Evolutionary conservation across 30 jellyfish, hydroid and myxozoan species (phyloP), one percentile per base, ranked within the genome.

Genomic region (Euphysa ruthae): DNA sequence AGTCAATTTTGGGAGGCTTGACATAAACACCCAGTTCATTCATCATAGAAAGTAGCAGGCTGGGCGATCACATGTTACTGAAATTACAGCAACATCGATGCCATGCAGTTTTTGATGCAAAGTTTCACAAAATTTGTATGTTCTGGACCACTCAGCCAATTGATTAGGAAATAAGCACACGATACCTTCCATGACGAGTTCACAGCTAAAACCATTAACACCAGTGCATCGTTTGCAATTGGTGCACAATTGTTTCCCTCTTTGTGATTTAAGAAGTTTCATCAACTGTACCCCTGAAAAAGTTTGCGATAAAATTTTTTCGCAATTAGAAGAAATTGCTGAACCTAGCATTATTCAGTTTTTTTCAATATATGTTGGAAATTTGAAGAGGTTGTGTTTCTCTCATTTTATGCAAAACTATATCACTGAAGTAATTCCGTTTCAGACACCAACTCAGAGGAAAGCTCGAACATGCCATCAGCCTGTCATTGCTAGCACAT

Each of bases 301-400:
- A 16, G 62, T 44, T 43, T 75, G 90, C 18, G 46, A 50, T 49
- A 63, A 57, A 63, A 30, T 33, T 31, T 35, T 56, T 69, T 77
- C 83, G 43, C 92, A 77, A 75, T 52, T 66, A 6, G 69, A n/a
- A 10, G 92, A 77, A 20, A 77, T 77, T n/a, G n/a, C n/a, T n/a
- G n/a, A n/a, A n/a, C n/a, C n/a, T n/a, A n/a, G n/a, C n/a, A n/a
- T n/a, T n/a, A n/a, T n/a, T n/a, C n/a, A n/a, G n/a, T n/a, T n/a
- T n/a, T n/a, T n/a, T n/a, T n/a, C n/a, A n/a, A n/a, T n/a, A n/a
- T n/a, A n/a, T n/a, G n/a, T n/a, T n/a, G n/a, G n/a, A n/a, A n/a
- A n/a, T n/a, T n/a, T n/a, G n/a, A n/a, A n/a, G n/a, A n/a, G n/a
- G n/a, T n/a, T n/a, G n/a, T n/a, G n/a, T n/a, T n/a, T n/a, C n/a